phyloP scores from a whole-genome alignment of 2,113 vertebrate genomes.

The Turdus rufiventris region DNA sequence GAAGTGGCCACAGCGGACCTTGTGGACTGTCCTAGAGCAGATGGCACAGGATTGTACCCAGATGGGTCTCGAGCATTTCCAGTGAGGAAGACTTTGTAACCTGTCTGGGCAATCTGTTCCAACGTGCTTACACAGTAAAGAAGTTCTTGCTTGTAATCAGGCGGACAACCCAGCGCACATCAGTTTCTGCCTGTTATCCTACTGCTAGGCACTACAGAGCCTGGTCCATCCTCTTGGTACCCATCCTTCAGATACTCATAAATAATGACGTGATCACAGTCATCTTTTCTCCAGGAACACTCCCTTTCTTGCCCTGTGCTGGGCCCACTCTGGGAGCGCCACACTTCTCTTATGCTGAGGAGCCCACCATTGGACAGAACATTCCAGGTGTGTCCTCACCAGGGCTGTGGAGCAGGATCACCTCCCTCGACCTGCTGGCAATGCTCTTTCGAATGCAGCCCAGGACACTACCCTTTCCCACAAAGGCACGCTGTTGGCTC shows the following conservation, averaged over 20 bases:
- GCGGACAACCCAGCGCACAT: neutral
- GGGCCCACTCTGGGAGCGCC: rapidly evolving
- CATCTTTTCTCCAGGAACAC: neutral
- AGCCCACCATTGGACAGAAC: neutral
- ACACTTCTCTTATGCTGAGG: neutral
- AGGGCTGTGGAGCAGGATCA: neutral
- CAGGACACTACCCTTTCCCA: neutral
- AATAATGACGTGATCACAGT: neutral
- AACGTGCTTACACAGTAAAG: neutral
- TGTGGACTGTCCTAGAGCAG: neutral
- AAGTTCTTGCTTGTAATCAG: too few species aligned
- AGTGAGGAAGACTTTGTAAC: neutral
- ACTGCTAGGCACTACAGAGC: neutral
- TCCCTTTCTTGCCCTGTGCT: neutral
- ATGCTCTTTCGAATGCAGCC: neutral
- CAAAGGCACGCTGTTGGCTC: neutral
- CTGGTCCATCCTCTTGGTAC: neutral
- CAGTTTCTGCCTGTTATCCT: neutral
- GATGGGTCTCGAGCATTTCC: neutral
- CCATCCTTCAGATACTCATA: neutral
- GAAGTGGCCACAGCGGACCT: neutral
- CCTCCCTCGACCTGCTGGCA: neutral
- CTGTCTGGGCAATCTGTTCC: neutral
- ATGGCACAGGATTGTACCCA: neutral
- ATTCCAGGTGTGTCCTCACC: too few species aligned